Evolutionary conservation across 2,888 invertebrate genomes (phyloP).

Genomic region (Tinea trinotella): DNA sequence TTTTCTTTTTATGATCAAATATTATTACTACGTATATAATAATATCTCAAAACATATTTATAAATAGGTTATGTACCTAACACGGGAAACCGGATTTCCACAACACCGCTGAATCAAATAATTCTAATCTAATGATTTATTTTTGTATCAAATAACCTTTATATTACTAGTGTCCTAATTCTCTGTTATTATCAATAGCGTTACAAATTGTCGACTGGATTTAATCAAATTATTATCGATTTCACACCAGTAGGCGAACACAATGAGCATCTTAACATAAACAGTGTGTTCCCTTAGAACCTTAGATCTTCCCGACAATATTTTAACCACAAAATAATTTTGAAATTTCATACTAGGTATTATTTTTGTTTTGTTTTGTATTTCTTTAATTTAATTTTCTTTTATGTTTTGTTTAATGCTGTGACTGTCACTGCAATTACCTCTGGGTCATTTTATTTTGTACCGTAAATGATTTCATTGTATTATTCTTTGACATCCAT

Average conservation of each 20-base stretch:
- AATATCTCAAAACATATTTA: no score
- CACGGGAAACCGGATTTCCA: no score
- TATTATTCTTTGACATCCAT: no score
- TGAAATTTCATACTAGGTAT: not conserved
- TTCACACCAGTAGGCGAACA: constrained; percentile 20
- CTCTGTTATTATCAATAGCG: not conserved
- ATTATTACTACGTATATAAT: no score
- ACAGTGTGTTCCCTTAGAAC: not conserved
- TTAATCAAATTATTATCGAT: constrained; percentile 21
- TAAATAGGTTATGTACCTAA: no score
- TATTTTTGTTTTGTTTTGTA: not conserved
- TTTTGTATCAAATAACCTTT: not conserved
- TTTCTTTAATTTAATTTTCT: no score
- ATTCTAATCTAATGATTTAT: not conserved
- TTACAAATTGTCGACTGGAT: not conserved
- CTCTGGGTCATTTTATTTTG: no score
- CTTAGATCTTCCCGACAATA: not conserved
- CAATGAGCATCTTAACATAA: constrained; percentile 1
- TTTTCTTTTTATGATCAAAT: no score
- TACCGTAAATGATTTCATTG: no score
- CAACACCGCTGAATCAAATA: no score
- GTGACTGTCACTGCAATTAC: no score
- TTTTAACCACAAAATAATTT: not conserved
- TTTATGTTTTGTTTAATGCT: no score
- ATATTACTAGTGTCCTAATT: not conserved